Base-by-base conservation (phyloP, 2,888 invertebrate genomes). In the Agonopterix subpropinquella region DNA sequence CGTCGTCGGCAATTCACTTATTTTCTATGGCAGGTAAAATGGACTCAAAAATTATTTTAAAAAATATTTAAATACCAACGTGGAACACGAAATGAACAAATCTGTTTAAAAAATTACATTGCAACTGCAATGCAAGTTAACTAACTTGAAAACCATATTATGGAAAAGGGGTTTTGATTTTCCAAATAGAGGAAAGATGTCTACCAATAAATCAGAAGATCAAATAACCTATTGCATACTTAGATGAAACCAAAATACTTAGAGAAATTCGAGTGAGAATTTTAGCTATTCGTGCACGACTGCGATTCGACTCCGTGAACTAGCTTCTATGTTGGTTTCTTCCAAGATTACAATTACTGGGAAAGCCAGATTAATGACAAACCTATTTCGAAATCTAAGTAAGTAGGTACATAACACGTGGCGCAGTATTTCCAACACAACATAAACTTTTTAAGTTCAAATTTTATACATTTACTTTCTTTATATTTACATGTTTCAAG, bases 1-100 rank as follows among this genome's bases (percentile, higher is more conserved):
- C 81, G 77, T 73, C 68, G 67, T 64, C 67, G 61, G 68, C 65
- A 71, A 77, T 81, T 82, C 80, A 73, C 86, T 87, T 86, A 86
- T 77, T 72, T 63, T 70, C 86, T 85, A 86, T 84, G 86, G 86
- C 84, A 84, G 81, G 80, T 85, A 86, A 87, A 87, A 86, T 69
- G 62, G 70, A 67, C 58, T 84, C 81, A 81, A 86, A 87, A 86
- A 85, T 66, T 53, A 64, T 67, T 73, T 70, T 70, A 45, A 76
- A 78, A 83, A 77, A 77, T 66, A 77, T 65, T 73, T 71, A 68
- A 71, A 73, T 73, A 79, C 69, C 70, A 77, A 77, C 59, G 70
- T 62, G 70, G 59, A 67, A 66, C 65, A 72, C 63, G 65, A 71
- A 73, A 73, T 59, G 67, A 74, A 76, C 73, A 75, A 76, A 73